Evolutionary conservation across 2,888 invertebrate genomes (phyloP), one percentile per base, ranked within the genome.

Genomic region (Drosophila testacea): DNA sequence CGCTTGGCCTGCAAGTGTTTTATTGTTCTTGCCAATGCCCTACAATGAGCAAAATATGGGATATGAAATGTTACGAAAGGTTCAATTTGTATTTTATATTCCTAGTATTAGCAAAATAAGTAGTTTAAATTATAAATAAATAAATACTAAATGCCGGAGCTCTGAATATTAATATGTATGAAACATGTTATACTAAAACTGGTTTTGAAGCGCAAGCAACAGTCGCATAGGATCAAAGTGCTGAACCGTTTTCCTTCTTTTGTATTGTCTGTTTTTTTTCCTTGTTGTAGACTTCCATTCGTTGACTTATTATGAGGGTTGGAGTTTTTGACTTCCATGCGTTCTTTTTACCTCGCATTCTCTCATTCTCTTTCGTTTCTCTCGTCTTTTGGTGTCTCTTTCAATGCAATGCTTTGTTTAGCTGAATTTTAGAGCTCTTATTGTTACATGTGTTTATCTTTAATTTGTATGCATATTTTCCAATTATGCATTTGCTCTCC

Each of bases 271-370:
- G 69, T 65, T 65, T 65, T 77, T 77, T 71, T 65, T 71, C 80
- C 65, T 81, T 87, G 63, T 71, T 83, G 57, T 83, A 78, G 72
- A 81, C 82, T 87, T 83, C 69, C 70, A 85, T 85, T 85, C 86
- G 86, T 79, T 83, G 81, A 81, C 81, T 83, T 83, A 84, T 81
- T 79, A 68, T 75, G 86, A 78, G 83, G 83, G 83, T 83, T 88
- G 83, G 83, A 83, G 83, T 85, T 82, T 75, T 82, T 85, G 81
- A 79, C 79, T 83, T 79, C 69, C 73, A 77, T 77, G 78, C 73
- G 69, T 88, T 80, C 68, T 78, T 83, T 69, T 78, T 70, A 65
- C 61, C 69, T 79, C 63, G 41, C 36, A 65, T 68, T 69, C 69
- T 74, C 68, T 67, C 60, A 70, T 74, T 68, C 67, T 73, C 16